phyloP scores from a whole-genome alignment of 2,888 invertebrate species.

The Eremobia ochroleuca region DNA sequence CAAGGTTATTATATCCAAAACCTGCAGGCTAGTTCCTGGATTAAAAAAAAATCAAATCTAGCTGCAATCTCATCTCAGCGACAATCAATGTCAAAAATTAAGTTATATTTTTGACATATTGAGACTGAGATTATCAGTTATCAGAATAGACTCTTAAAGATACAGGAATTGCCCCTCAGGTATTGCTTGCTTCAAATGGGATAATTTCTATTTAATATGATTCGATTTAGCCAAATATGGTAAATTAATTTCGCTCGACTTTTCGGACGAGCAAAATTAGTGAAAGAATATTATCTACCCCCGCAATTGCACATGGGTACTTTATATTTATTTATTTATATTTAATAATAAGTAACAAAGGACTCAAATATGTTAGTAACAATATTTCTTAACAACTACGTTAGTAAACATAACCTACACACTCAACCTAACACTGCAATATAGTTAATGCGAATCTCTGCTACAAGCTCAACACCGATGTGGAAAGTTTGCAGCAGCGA shows the following conservation, averaged over 20 bases:
- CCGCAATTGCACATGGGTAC: background rate
- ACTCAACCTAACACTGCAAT: too few relatives aligned
- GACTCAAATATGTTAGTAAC: too few relatives aligned
- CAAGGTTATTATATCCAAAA: background rate
- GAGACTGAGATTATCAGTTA: too few relatives aligned
- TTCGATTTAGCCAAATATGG: background rate
- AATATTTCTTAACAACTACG: too few relatives aligned
- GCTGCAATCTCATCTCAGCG: too few relatives aligned
- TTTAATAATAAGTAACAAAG: too few relatives aligned
- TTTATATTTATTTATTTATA: too few relatives aligned
- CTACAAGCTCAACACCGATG: too few relatives aligned
- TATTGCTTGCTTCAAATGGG: background rate
- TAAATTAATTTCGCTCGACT: background rate
- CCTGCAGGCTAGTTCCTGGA: background rate
- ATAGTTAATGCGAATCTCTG: too few relatives aligned
- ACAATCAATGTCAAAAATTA: background rate
- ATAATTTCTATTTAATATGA: background rate
- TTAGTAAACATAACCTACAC: too few relatives aligned
- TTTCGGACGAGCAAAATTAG: background rate
- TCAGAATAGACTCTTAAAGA: background rate
- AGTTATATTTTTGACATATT: background rate
- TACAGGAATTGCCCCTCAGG: background rate
- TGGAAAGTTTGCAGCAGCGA: too few relatives aligned
- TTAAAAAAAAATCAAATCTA: too few relatives aligned
- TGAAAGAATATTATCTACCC: background rate